phyloP scores from a whole-genome alignment of 2,888 invertebrate genomes.

The Agriopis marginaria region DNA sequence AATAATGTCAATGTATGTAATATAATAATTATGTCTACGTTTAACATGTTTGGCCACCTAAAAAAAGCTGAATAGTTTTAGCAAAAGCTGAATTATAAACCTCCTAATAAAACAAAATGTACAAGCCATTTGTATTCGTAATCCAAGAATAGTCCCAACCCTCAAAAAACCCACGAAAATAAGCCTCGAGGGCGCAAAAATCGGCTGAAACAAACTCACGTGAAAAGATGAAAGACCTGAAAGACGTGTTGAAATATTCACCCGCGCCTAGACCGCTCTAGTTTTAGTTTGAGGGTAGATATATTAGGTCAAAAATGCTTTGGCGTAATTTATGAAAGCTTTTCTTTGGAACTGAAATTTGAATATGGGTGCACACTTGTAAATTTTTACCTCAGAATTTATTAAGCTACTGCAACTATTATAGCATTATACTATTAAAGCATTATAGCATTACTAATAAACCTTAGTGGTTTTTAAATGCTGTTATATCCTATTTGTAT shows the following conservation, averaged over 20 bases:
- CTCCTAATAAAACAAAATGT: background rate
- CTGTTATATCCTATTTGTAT: no score
- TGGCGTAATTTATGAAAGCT: background rate
- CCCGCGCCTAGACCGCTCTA: constrained; percentile 3
- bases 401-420: no score
- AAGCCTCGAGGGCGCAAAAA: constrained; percentile 25
- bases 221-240: constrained; percentile 26
- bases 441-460: no score
- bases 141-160: background rate
- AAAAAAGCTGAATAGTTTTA: background rate
- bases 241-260: constrained; percentile 25
- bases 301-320: background rate
- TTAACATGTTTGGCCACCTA: no score
- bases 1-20: no score
- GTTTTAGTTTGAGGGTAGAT: background rate
- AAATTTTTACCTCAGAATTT: no score
- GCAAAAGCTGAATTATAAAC: background rate
- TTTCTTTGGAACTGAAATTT: no score
- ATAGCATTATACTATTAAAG: no score
- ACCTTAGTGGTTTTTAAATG: no score
- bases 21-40: no score
- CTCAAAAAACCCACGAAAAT: constrained; percentile 4
- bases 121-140: background rate
- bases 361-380: no score
- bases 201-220: constrained; percentile 22